These are phyloP conservation scores for Labroides dimidiatus DNA, from an alignment of 2,797 vertebrate genomes.

Conservation along the genomic window DNA sequence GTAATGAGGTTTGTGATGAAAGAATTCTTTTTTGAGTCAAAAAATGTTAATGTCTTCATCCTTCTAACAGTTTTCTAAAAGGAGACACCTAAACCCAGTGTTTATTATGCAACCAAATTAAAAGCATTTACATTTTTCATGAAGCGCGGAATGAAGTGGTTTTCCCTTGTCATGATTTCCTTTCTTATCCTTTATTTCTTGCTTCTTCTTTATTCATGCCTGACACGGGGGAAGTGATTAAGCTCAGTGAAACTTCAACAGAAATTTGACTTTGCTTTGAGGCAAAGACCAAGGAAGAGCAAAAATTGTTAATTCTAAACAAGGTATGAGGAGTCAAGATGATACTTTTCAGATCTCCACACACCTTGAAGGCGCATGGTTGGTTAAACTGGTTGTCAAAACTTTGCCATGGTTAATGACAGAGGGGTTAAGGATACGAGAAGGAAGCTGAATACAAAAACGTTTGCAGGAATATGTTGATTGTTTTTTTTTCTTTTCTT, in stretches of 20 bases:
- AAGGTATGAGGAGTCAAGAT: slow-evolving; percentile 3
- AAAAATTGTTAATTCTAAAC: slow-evolving; percentile 8
- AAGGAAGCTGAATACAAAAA: not conserved
- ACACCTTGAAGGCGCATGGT: slow-evolving; percentile 11
- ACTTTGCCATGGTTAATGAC: slow-evolving; percentile 1
- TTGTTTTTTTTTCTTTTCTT: slow-evolving; percentile 5
- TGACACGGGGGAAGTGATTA: slow-evolving; percentile 15
- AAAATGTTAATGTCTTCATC: slow-evolving; percentile 34
- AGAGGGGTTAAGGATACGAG: not conserved
- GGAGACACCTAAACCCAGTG: slow-evolving; percentile 1
- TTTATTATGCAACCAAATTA: slow-evolving; percentile 2
- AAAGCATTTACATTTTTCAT: slow-evolving; percentile 10
- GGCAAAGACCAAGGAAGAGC: slow-evolving; percentile 5
- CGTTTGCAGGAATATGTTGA: not conserved
- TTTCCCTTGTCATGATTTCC: not conserved
- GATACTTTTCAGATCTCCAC: not conserved
- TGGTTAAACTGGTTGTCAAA: not conserved
- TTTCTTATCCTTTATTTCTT: not conserved
- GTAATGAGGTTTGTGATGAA: slow-evolving; percentile 58
- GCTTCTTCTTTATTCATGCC: not conserved
- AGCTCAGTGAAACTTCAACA: slow-evolving; percentile 11
- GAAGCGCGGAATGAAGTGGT: not conserved
- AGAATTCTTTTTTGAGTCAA: slow-evolving; percentile 45
- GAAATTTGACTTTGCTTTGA: slow-evolving; percentile 17
- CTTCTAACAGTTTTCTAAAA: slow-evolving; percentile 21